A percentile compares a stretch with the other conserved stretches of the same genome.
Conservation (phyloP, 2,797 vertebrate species). For the Oceanodroma leucorhoa region DNA sequence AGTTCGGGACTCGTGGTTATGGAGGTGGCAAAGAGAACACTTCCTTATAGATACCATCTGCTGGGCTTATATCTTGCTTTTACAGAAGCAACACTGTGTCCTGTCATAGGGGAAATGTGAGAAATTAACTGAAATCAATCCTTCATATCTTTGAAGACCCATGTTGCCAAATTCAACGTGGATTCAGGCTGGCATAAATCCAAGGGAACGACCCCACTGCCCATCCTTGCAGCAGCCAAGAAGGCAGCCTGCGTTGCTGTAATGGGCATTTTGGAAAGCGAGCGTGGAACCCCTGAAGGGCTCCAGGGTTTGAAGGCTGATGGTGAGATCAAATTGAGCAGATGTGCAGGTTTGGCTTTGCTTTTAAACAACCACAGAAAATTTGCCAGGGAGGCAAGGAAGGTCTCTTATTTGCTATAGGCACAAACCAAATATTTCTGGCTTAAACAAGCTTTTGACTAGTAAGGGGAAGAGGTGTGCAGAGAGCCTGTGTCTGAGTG, state of each 20-base stretch:
- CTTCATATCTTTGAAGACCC: neutral
- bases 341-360: neutral
- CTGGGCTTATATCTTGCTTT: slow-evolving; percentile 40
- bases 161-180: fast-evolving
- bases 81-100: slow-evolving; percentile 14
- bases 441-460: neutral
- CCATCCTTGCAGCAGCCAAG: neutral
- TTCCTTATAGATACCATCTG: slow-evolving; percentile 65
- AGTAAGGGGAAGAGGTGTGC: neutral
- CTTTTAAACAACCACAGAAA: neutral
- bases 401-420: neutral
- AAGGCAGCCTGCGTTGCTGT: neutral
- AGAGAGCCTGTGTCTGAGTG: neutral
- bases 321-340: neutral
- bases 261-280: neutral
- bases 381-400: neutral
- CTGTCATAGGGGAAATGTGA: neutral
- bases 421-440: neutral
- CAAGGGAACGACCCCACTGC: neutral
- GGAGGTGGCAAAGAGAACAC: slow-evolving; percentile 35
- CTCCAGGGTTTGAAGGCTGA: neutral
- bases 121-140: neutral
- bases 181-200: neutral
- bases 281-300: neutral
- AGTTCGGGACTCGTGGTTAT: slow-evolving; percentile 29